These are phyloP conservation scores for Atherinosoma microstoma DNA, from an alignment of 2,797 vertebrate species.

Conservation along the genomic window DNA sequence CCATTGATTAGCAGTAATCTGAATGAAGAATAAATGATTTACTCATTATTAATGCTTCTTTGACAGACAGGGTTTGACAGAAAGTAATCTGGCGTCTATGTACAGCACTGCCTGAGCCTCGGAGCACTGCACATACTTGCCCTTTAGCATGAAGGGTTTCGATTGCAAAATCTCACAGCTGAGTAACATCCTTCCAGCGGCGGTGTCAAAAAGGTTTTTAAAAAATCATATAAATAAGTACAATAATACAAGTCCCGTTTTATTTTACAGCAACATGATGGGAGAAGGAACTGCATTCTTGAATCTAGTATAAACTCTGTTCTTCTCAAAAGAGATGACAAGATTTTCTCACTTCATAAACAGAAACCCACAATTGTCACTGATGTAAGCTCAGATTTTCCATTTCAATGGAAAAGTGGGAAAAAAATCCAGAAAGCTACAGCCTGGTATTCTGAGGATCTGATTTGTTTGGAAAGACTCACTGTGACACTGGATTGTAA, in stretches of 20 bases:
- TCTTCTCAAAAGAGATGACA: constrained; percentile 44
- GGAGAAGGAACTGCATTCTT: constrained; percentile 16
- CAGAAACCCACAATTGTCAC: constrained; percentile 28
- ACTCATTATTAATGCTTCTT: not conserved
- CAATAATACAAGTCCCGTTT: not conserved
- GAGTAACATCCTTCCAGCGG: constrained; percentile 49
- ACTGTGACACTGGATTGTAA: constrained; percentile 52
- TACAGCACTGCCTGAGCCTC: constrained; percentile 72
- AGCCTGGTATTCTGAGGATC: constrained; percentile 47
- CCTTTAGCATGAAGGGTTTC: constrained; percentile 89
- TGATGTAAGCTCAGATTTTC: constrained; percentile 31
- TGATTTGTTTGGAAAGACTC: constrained; percentile 60
- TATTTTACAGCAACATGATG: constrained; percentile 32
- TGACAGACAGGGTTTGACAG: constrained; percentile 15
- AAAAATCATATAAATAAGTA: constrained; percentile 35
- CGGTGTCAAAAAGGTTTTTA: constrained; percentile 39
- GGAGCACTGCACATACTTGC: constrained; percentile 89
- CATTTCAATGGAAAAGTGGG: constrained; percentile 9
- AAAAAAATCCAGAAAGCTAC: not conserved
- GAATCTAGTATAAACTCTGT: constrained; percentile 33
- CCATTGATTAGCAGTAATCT: not conserved
- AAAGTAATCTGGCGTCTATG: constrained; percentile 58
- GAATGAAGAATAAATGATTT: not conserved
- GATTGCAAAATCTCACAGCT: constrained; percentile 91
- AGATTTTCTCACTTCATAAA: constrained; percentile 43